Evolutionary conservation across 2,888 invertebrate species (phyloP), one percentile per base, ranked within the genome.

Genomic region (Oasisia sp.): DNA sequence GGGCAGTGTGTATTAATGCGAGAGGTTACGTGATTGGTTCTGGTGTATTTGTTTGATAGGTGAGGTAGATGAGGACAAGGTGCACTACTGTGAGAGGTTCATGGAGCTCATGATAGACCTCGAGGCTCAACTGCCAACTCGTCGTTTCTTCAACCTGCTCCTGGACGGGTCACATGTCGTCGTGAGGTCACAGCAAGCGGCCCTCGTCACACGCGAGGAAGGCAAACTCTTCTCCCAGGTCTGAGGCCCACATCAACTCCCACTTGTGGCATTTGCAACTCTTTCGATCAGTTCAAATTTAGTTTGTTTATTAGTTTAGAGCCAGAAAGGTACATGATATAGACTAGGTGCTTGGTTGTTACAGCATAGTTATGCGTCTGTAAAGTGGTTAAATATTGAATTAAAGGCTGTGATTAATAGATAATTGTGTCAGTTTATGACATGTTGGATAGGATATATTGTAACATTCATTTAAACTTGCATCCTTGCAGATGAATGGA

Each of bases 81-180:
- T 98, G 50, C 97, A 97, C 74, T 99, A 99, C 96, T 99, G 99
- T 96, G 99, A 99, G 97, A 97, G 99, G 90, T 99, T 99, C 96
- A 96, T 99, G 93, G 99, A 99, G 97, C 97, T 99, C 94, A 97
- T 99, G 96, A 99, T 99, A 92, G 99, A 99, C 96, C 97, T 99
- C 94, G 99, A 99, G 95, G 99, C 99, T 0, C 97, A 99, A 94
- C 96, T 99, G 95, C 99, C 99, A 0, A 99, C 99, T 0, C 97
- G 99, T 89, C 97, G 99, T 91, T 99, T 99, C 97, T 99, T 99
- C 96, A 99, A 99, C 96, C 98, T 98, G 0, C 98, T 99, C 0
- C 97, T 99, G 96, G 99, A 99, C 96, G 99, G 99, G 96, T 98
- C 98, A 93, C 99, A 99, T 96, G 97, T 99, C 89, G 98, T 99